Percentiles rank a stretch among this genome's conserved stretches.
These are phyloP conservation scores for Pithys albifrons DNA, from an alignment of 2,113 vertebrate genomes.

Conservation along the genomic window DNA sequence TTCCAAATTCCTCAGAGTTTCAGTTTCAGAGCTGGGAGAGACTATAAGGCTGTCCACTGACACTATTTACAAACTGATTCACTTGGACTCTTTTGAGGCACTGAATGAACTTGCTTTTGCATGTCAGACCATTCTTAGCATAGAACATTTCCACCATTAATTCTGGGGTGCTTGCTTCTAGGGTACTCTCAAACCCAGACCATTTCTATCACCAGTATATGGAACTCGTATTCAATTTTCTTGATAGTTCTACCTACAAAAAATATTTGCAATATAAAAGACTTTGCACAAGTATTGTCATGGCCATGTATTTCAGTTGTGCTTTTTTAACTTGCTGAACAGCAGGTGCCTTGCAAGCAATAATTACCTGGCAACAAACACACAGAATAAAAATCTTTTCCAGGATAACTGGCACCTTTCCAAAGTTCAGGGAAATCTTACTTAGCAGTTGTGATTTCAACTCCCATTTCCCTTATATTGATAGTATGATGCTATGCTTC, in stretches of 20 bases:
- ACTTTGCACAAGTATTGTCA: neutral
- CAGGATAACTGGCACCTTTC: neutral
- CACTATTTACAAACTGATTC: neutral
- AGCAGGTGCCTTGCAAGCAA: neutral
- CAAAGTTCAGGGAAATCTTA: neutral
- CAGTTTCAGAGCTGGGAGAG: neutral
- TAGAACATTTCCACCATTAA: neutral
- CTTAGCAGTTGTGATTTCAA: neutral
- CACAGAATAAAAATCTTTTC: neutral
- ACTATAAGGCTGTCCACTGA: neutral
- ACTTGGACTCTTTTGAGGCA: neutral
- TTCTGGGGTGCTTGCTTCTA: neutral
- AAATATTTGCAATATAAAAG: neutral
- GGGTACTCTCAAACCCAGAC: neutral
- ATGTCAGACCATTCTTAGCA: neutral
- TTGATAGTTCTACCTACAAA: neutral
- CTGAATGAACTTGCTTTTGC: neutral
- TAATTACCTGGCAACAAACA: neutral
- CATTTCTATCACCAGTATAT: neutral
- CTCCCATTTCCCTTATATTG: neutral
- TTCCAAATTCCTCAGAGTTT: neutral
- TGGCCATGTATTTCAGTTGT: neutral
- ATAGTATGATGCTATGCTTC: neutral
- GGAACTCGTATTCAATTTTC: neutral
- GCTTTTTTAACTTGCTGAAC: neutral